phyloP scores from a whole-genome alignment of 1,140 invertebrate genomes.

The Solenopsis invicta region DNA sequence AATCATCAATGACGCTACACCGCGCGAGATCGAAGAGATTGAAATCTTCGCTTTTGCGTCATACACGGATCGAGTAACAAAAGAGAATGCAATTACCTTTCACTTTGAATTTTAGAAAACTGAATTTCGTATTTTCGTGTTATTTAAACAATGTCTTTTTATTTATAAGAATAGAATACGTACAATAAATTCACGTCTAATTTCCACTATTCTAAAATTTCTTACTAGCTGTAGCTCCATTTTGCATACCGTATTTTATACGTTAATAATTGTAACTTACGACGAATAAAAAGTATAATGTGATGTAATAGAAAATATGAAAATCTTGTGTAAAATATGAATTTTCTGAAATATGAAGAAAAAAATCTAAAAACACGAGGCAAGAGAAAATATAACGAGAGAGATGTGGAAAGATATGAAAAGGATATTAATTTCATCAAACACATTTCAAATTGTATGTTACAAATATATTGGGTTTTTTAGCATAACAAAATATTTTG shows the following conservation, averaged over 20 bases:
- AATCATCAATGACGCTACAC: conserved; percentile 13
- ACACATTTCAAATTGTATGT: neutral
- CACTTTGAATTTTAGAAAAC: neutral
- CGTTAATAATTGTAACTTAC: neutral
- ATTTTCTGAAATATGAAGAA: neutral
- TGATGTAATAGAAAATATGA: conserved; percentile 1
- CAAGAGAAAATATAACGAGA: neutral
- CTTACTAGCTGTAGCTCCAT: neutral
- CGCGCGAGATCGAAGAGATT: conserved; percentile 18
- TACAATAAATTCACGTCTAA: neutral
- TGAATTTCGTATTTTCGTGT: neutral
- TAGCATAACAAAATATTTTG: neutral
- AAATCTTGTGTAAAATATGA: neutral
- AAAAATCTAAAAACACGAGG: neutral
- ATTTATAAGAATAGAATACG: neutral
- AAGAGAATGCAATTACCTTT: neutral
- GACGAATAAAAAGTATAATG: neutral
- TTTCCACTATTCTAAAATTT: neutral
- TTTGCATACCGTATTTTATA: neutral
- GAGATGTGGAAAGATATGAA: neutral
- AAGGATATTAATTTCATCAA: neutral
- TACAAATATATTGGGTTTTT: neutral
- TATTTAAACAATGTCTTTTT: neutral
- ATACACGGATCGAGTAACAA: neutral
- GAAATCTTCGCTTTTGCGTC: conserved; percentile 14